A percentile compares a stretch with the other conserved stretches of the same genome.
These are phyloP conservation scores for Pachyuromys duprasi DNA, from an alignment of 2,797 vertebrate genomes.

Conservation along the genomic window DNA sequence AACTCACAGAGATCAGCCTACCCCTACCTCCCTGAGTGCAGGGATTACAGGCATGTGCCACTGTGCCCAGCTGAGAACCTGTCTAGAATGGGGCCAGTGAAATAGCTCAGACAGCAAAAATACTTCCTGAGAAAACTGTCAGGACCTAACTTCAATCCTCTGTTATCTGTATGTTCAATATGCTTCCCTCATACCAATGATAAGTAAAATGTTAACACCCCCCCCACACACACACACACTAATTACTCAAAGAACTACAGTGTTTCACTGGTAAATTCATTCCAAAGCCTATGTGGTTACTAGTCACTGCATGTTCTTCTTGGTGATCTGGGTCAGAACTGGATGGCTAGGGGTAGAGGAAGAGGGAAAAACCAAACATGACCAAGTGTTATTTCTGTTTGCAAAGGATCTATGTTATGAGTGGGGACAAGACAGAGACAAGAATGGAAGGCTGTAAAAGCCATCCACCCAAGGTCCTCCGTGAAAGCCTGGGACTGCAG, in stretches of 20 bases:
- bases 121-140: background rate
- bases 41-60: no score
- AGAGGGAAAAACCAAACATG: background rate
- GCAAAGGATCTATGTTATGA: background rate
- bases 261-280: background rate
- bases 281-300: background rate
- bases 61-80: background rate
- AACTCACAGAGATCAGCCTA: no score
- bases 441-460: background rate
- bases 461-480: background rate
- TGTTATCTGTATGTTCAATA: background rate
- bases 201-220: background rate
- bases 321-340: background rate
- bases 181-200: background rate
- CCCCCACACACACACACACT: background rate
- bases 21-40: no score
- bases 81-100: background rate
- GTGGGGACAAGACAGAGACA: background rate
- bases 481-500: fast-evolving
- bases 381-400: background rate
- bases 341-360: background rate
- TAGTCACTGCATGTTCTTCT: background rate
- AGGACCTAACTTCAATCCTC: background rate
- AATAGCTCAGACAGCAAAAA: background rate
- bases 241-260: background rate